Conservation (phyloP, 2,113 vertebrate genomes). For the Pseudopipra pipra region DNA sequence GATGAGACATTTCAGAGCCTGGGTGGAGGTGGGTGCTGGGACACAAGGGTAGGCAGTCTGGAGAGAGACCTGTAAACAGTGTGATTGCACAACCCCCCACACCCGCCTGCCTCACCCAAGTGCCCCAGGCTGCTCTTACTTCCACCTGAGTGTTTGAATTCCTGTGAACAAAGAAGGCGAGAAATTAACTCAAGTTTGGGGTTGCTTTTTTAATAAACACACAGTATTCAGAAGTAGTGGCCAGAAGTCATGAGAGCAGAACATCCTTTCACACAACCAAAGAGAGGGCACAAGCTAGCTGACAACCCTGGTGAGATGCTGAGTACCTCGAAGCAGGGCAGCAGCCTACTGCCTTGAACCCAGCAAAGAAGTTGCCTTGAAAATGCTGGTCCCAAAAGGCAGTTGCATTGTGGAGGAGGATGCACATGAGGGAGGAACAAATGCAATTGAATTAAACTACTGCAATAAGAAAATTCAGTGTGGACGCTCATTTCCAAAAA, state of each 20-base stretch:
- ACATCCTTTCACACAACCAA: background rate
- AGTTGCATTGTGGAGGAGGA: background rate
- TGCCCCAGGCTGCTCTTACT: background rate
- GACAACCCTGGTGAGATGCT: background rate
- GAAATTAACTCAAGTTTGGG: background rate
- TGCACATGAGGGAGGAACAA: background rate
- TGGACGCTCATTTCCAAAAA: background rate
- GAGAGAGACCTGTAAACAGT: background rate
- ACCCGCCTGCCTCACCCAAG: fast-evolving
- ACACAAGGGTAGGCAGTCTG: background rate
- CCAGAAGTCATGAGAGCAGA: background rate
- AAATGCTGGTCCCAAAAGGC: background rate
- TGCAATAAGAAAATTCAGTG: background rate
- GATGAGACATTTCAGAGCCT: no score
- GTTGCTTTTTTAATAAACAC: background rate
- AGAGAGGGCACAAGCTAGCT: background rate
- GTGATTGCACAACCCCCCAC: background rate
- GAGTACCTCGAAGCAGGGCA: background rate
- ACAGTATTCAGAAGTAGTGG: background rate
- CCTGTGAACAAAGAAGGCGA: background rate
- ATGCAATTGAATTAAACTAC: background rate
- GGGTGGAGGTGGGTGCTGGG: background rate
- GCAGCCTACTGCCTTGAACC: background rate
- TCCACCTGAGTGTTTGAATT: background rate
- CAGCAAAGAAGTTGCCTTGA: background rate